Evolutionary conservation across 2,797 vertebrate genomes (phyloP).

Genomic region (Lagorchestes hirsutus): DNA sequence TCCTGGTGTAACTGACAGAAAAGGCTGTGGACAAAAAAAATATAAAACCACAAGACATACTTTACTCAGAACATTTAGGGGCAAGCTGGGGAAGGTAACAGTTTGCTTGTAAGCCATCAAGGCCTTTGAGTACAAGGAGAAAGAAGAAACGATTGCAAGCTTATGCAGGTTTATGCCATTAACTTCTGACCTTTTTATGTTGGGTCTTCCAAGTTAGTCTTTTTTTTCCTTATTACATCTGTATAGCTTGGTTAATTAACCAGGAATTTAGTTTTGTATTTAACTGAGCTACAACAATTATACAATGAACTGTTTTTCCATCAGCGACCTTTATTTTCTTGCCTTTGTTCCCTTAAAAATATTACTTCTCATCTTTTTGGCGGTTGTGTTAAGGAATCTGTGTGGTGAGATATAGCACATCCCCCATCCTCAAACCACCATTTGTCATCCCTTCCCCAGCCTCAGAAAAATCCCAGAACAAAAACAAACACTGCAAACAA

Average conservation of each 20-base stretch:
- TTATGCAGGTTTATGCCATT: slow-evolving; percentile 89
- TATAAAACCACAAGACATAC: not conserved
- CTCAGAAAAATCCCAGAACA: too few species aligned
- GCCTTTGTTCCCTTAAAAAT: slow-evolving; percentile 75
- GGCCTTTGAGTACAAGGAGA: slow-evolving; percentile 66
- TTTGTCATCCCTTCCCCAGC: slow-evolving; percentile 60
- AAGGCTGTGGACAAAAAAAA: slow-evolving; percentile 27
- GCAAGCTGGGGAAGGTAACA: slow-evolving; percentile 45
- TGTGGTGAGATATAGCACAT: slow-evolving; percentile 80
- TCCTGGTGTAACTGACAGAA: slow-evolving; percentile 39
- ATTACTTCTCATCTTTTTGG: slow-evolving; percentile 72
- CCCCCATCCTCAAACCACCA: slow-evolving; percentile 66
- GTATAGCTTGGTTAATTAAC: slow-evolving; percentile 86
- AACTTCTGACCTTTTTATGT: slow-evolving; percentile 85
- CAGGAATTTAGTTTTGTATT: slow-evolving; percentile 85
- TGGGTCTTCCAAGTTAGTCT: slow-evolving; percentile 86
- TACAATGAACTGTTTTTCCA: slow-evolving; percentile 83
- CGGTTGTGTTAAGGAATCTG: slow-evolving; percentile 78
- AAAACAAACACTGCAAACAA: slow-evolving; percentile 74
- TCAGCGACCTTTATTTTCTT: slow-evolving; percentile 93
- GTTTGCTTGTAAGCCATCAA: slow-evolving; percentile 59
- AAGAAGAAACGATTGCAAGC: slow-evolving; percentile 78
- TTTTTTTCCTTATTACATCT: slow-evolving; percentile 84
- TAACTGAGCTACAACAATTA: slow-evolving; percentile 88
- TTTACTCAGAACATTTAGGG: slow-evolving; percentile 4